Evolutionary conservation across 30 jellyfish, hydroid and myxozoan genomes (phyloP).

Genomic region (Cassiopea andromeda): DNA sequence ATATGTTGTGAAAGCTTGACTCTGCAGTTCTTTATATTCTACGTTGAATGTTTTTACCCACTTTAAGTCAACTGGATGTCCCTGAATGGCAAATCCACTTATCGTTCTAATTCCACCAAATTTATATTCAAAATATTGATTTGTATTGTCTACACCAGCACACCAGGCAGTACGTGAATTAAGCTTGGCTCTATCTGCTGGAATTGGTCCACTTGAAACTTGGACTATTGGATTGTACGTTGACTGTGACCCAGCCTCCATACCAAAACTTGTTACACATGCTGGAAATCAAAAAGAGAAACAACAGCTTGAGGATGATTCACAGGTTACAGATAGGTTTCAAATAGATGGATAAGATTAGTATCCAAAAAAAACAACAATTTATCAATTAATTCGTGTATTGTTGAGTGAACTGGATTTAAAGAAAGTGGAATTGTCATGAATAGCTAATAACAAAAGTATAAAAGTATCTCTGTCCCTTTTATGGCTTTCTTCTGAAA

Average conservation of each 20-base stretch:
- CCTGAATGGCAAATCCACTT: slow-evolving; percentile 75
- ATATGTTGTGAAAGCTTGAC: slow-evolving; percentile 46
- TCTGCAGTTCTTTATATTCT: slow-evolving; percentile 3
- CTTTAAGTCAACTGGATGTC: slow-evolving; percentile 37
- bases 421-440: too few species aligned
- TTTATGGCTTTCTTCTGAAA: too few species aligned
- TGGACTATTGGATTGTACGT: slow-evolving; percentile 41
- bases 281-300: background rate
- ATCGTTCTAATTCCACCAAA: slow-evolving; percentile 33
- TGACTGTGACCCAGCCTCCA: slow-evolving; percentile 57
- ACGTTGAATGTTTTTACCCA: slow-evolving; percentile 66
- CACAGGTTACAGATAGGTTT: too few species aligned
- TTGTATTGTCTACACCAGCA: slow-evolving; percentile 14
- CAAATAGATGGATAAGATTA: too few species aligned
- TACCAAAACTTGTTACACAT: slow-evolving; percentile 52
- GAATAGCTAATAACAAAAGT: too few species aligned
- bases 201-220: slow-evolving; percentile 49
- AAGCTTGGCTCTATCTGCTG: slow-evolving; percentile 24
- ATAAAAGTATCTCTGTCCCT: too few species aligned
- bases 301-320: background rate
- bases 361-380: too few species aligned
- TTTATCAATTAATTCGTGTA: too few species aligned
- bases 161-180: slow-evolving; percentile 51
- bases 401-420: too few species aligned
- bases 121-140: slow-evolving; percentile 34